Base-by-base conservation (phyloP, 2,113 vertebrate genomes). In the Pterocles gutturalis region DNA sequence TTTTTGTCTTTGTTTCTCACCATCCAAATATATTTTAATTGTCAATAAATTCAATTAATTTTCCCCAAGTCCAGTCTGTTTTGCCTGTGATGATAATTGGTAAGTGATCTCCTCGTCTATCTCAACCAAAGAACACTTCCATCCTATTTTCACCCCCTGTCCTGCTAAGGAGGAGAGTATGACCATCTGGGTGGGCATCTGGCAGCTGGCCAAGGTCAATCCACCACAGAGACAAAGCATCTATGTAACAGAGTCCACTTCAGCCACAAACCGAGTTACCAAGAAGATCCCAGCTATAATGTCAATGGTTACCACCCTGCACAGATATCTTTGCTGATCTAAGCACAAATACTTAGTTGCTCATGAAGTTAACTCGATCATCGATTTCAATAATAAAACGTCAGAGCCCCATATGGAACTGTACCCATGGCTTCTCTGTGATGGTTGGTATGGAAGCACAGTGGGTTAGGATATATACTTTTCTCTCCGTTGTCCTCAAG, bases 391-490 rank as follows among this genome's bases (percentile, higher is more conserved):
- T 17, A 72, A 49, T 1, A 49, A 46, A 75, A 20, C 18, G 49
- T 13, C 67, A 83, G 34, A 92, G 45, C 13, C 29, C 5, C 61
- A 31, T 13, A n/a, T 15, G 24, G 34, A 94, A 4, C 15, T n/a
- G 19, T 10, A 14, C 15, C 18, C 51, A 54, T 29, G 34, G 34
- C 28, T 93, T 21, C 17, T 55, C 49, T 54, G 36, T 9, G 54
- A 70, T n/a, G 25, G n/a, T 46, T 48, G 14, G 0, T 4, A 22
- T 4, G 55, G 46, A 65, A 73, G 46, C 18, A n/a, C 24, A 36
- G 0, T 7, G 28, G 43, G 6, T 65, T 53, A 81, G 29, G 46
- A 36, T 6, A 49, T 0, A 41, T 11, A 21, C n/a, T 54, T 61
- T 26, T 54, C 43, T 60, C 57, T 49, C 11, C 3, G 0, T 5